These are phyloP conservation scores for Aelia acuminata DNA, from an alignment of 2,888 invertebrate species.

Conservation along the genomic window DNA sequence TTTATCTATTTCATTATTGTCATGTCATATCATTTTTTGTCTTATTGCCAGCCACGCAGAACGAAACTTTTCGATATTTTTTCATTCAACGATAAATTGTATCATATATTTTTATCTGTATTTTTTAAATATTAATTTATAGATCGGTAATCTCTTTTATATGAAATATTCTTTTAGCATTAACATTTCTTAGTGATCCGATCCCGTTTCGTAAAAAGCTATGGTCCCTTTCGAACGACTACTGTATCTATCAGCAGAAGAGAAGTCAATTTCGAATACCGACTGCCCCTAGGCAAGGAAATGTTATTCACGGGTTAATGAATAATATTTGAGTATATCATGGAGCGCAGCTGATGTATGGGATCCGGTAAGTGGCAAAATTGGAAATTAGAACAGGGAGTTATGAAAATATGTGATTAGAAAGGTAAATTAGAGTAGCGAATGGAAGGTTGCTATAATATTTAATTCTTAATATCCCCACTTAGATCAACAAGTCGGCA, in stretches of 20 bases:
- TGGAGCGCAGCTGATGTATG: neutral
- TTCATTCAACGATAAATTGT: no score
- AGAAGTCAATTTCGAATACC: neutral
- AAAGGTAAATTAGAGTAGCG: constrained; percentile 32
- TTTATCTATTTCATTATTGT: no score
- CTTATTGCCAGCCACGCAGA: no score
- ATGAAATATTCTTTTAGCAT: neutral
- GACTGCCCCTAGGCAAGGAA: neutral
- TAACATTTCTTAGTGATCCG: neutral
- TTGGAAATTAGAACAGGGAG: constrained; percentile 43
- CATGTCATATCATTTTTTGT: no score
- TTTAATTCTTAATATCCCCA: neutral
- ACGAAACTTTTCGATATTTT: no score
- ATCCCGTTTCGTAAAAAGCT: neutral
- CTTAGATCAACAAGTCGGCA: constrained; percentile 5
- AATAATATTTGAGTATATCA: constrained; percentile 46
- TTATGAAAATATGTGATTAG: constrained; percentile 18
- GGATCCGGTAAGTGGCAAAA: constrained; percentile 12
- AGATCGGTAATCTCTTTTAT: neutral
- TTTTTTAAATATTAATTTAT: no score
- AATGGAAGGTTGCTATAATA: neutral
- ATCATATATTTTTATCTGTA: no score
- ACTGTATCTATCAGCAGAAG: neutral
- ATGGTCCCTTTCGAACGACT: neutral
- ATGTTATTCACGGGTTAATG: constrained; percentile 5